Evolutionary conservation across 2,888 invertebrate species (phyloP), one percentile per base, ranked within the genome.

Genomic region (Nemoura dubitans): DNA sequence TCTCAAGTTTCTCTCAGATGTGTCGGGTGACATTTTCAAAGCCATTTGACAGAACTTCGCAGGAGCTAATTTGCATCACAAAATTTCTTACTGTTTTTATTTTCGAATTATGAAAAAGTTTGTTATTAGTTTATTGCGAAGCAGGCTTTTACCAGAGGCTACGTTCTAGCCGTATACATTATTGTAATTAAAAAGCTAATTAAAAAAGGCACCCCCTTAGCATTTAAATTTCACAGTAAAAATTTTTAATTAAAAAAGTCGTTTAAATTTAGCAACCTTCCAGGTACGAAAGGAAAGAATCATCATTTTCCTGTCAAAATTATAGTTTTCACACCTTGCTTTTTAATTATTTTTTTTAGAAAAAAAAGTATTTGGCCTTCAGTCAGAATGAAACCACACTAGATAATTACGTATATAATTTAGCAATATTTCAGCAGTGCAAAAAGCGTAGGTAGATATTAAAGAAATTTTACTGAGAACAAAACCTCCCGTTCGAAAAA

Each of bases 1-100:
- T n/a, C n/a, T n/a, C n/a, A n/a, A n/a, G 36, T 36, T 36, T 36
- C 36, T 36, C 10, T 10, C 36, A 36, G 36, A 36, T 36, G 36
- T 10, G 36, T 36, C 3, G 36, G 36, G 36, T 36, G 5, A 36
- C 10, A 10, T 36, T 36, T 36, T 36, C 10, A 3, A 3, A 36
- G 5, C 36, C 36, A 36, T 10, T 10, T 36, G 10, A 3, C 59
- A 7, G 59, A 59, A 59, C 59, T 59, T 59, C 21, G 21, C 21
- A 7, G 14, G 21, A 21, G 59, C 21, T 16, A 59, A 59, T 59
- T 59, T 16, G 59, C 59, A 59, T 59, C 14, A 21, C 59, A 59
- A 59, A 7, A 59, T 59, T 59, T 59, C 59, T 59, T 59, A 59
- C 59, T 59, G 59, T 59, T 59, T 59, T 59, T 59, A 59, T 59